Conservation (phyloP, 2,797 vertebrate species). For the Macropus fuliginosus region DNA sequence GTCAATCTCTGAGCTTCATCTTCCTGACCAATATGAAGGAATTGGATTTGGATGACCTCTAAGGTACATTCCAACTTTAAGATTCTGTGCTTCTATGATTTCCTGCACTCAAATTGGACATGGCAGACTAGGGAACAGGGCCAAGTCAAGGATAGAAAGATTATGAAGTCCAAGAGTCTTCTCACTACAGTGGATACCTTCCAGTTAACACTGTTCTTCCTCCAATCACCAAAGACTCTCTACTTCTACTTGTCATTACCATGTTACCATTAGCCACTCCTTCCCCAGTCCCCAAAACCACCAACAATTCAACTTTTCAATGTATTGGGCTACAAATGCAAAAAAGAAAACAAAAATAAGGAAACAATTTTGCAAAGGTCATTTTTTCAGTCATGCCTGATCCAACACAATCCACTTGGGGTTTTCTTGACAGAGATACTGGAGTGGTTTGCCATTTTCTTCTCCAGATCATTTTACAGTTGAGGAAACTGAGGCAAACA, state of each 20-base stretch:
- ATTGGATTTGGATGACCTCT: background rate
- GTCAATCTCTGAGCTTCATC: background rate
- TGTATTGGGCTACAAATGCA: background rate
- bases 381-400: background rate
- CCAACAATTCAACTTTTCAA: background rate
- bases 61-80: background rate
- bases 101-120: background rate
- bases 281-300: background rate
- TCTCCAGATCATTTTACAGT: background rate
- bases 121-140: background rate
- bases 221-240: background rate
- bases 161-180: background rate
- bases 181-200: background rate
- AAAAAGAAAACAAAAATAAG: background rate
- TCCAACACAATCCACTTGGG: background rate
- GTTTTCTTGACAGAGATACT: background rate
- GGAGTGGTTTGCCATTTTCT: background rate
- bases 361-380: background rate
- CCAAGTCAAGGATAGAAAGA: background rate
- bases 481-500: background rate
- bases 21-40: background rate
- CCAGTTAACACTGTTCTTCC: background rate
- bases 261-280: background rate
- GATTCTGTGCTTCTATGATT: background rate
- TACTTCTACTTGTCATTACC: background rate